Percentiles rank a stretch among this genome's conserved stretches.
phyloP scores from a whole-genome alignment of 2,888 invertebrate species.

The Ommatoiulus sabulosus region DNA sequence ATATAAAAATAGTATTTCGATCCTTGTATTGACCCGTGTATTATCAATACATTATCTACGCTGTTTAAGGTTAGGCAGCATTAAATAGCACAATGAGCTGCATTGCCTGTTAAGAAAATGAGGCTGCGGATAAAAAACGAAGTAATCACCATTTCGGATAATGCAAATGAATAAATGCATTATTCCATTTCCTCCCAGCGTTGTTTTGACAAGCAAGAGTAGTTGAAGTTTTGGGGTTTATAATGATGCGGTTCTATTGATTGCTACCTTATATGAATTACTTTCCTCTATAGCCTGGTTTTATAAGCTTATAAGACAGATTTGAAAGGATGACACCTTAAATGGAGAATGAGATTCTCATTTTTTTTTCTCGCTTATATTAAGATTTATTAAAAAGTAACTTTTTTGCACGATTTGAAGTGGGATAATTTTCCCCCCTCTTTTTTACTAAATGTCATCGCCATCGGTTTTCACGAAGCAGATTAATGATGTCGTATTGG shows the following conservation, averaged over 20 bases:
- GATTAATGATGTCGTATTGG: not conserved
- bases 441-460: not conserved
- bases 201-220: constrained; percentile 20
- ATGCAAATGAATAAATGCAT: constrained; percentile 21
- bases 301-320: constrained; percentile 23
- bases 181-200: not conserved
- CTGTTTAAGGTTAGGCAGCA: not conserved
- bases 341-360: not conserved
- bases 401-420: not conserved
- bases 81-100: not conserved
- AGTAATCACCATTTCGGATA: not conserved
- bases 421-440: not conserved
- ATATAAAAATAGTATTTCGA: not conserved
- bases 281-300: not conserved
- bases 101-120: constrained; percentile 17
- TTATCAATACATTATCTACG: not conserved
- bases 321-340: not conserved
- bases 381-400: constrained; percentile 6
- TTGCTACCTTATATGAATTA: constrained; percentile 7
- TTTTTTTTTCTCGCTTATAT: not conserved
- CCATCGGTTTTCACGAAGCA: not conserved
- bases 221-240: constrained; percentile 10
- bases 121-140: not conserved
- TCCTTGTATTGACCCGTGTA: not conserved
- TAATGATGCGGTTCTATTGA: not conserved